Evolutionary conservation across 2,113 vertebrate genomes (phyloP), one percentile per base, ranked within the genome.

Genomic region (Thalassarche chlororhynchos): DNA sequence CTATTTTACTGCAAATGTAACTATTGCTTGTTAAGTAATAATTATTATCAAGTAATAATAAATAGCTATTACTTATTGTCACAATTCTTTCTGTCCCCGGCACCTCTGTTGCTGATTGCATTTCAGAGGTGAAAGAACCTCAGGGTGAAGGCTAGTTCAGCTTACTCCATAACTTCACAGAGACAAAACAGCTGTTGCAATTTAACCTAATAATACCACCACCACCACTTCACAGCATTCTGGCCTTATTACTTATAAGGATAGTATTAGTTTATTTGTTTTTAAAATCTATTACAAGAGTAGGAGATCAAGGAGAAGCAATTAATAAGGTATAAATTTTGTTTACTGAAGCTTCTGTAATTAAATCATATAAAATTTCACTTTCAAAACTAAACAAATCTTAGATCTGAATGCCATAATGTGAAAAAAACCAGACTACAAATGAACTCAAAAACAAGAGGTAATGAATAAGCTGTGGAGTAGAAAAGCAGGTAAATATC

Each of bases 131-230:
- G 21, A 95, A 84, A 90, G 75, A 55, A 96, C 71, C 44, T 74
- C 69, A 75, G 66, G 81, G 65, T 95, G 74, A 96, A 93, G 78
- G 90, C 54, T 79, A 94, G 82, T 97, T 95, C 84, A 95, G 65
- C 10, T 89, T 79, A 87, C 17, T 38, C 38, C 38, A 38, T 46
- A 91, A 77, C 24, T 71, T 74, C 52, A 65, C 40, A 32, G 77
- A 96, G 18, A 68, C 31, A 65, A 65, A 90, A 86, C 62, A 94
- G 75, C 71, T 94, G 92, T 19, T 42, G 34, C 23, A 84, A 92
- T 83, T 91, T 90, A 90, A 86, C 29, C 34, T 88, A 92, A 40
- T 65, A 82, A 57, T 57, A 58, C 4, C 0, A 7, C 17, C 66
- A 87, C 25, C 44, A 77, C 13, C 8, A 32, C 44, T 74, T 86